Evolutionary conservation across 2,797 vertebrate species (phyloP).

Genomic region (Sylvilagus floridanus): DNA sequence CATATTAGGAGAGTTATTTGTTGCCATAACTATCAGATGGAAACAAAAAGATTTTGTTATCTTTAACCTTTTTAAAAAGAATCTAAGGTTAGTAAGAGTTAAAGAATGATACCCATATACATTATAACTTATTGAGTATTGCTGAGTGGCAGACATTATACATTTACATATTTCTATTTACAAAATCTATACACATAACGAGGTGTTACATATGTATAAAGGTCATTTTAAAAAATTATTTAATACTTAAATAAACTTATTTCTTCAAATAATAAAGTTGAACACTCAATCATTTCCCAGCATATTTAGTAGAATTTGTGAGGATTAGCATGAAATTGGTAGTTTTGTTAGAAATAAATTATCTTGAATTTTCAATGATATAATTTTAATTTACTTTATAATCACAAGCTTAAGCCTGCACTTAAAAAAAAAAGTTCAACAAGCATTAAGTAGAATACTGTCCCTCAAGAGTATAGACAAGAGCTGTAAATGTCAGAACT

Average conservation of each 20-base stretch:
- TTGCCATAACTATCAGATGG: neutral
- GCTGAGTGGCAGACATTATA: neutral
- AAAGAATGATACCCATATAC: neutral
- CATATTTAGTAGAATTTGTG: neutral
- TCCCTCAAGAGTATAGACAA: too few relatives aligned
- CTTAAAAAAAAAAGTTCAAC: too few relatives aligned
- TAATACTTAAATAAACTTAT: neutral
- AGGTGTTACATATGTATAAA: neutral
- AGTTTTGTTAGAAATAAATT: neutral
- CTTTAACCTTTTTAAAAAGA: constrained; percentile 9
- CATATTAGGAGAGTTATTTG: neutral
- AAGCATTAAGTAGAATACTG: too few relatives aligned
- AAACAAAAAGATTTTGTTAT: neutral
- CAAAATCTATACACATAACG: neutral
- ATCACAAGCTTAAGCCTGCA: too few relatives aligned
- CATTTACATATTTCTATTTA: neutral
- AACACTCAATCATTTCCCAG: neutral
- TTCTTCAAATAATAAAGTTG: neutral
- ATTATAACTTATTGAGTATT: neutral
- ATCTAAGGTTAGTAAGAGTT: neutral
- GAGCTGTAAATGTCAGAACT: too few relatives aligned
- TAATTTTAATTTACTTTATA: too few relatives aligned
- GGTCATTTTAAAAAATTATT: neutral
- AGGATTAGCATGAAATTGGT: neutral
- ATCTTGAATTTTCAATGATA: too few relatives aligned